Base-by-base conservation (phyloP, 2,113 vertebrate genomes). In the Charadrius vociferus region DNA sequence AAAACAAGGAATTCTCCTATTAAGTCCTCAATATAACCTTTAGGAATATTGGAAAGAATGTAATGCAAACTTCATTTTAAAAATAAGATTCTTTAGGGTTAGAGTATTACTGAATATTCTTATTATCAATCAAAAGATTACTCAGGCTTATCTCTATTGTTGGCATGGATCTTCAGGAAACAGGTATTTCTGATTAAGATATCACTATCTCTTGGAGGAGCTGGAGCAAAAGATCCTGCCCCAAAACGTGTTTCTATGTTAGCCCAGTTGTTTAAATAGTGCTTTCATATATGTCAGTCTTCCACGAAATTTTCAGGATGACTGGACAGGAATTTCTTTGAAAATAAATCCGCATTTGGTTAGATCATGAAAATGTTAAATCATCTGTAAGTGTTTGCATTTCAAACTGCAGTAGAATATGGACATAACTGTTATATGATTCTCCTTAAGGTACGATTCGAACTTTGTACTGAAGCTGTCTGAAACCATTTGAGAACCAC, bases 401-500 rank as follows among this genome's bases (percentile, higher is more conserved):
- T 96, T 90, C 77, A 81, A 92, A 75, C 14, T 62, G 52, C 66
- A 36, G 37, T 81, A 81, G 70, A 93, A 82, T 95, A 59, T 73
- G 50, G 6, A 43, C 21, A 22, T 72, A 94, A 65, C 47, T 50
- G 68, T 92, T 97, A 96, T 34, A 74, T 49, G 72, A 96, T 94
- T 98, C 96, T 94, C 63, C 88, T 97, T 86, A 90, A 91, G 47
- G 49, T 92, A 93, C 5, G 43, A 81, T 84, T 97, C 84, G 91
- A 90, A 79, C 75, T 97, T 94, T 96, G 75, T 59, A 67, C 58
- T 94, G 86, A 92, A 95, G 66, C 71, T 93, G 81, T 62, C 68
- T 96, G 92, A 93, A 97, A 97, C 32, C 72, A 97, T 97, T 96
- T 97, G 95, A 98, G 97, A 98, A 89, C 70, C 21, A 93, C 81